Evolutionary conservation across 2,113 vertebrate species (phyloP), one percentile per base, ranked within the genome.

Genomic region (Erythrocercus mccallii): DNA sequence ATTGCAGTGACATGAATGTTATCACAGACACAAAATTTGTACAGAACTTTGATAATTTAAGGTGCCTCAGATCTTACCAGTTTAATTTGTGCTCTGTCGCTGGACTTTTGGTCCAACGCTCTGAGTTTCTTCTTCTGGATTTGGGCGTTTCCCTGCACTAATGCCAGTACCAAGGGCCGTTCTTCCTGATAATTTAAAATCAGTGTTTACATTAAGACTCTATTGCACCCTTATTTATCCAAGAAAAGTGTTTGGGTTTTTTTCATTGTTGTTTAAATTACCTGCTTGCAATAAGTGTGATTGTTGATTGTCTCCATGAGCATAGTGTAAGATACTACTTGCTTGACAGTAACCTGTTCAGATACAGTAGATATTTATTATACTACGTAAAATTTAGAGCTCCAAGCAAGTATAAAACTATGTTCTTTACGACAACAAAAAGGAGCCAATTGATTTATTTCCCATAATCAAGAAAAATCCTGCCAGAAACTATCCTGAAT

Each of bases 61-160:
- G 37, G 53, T 72, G 56, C 92, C 68, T 79, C 74, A 62, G 65
- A 81, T 90, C 97, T 98, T 97, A 98, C 98, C 97, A 95, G 89
- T 81, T 96, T 96, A 98, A 92, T 97, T 97, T 88, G 96, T 96
- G 94, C 98, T 98, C 95, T 98, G 98, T 88, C 98, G 96, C 95
- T 98, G 98, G 95, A 98, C 97, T 97, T 98, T 98, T 53, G 97
- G 96, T 77, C 98, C 97, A 60, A 98, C 56, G 47, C 96, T 97
- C 92, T 98, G 98, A 11, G 58, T 95, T 70, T 98, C 98, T 64
- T 98, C 98, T 88, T 98, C 98, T 77, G 97, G 98, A 94, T 97
- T 98, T 61, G 98, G 98, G 22, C 98, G 97, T 88, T 98, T 98
- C 83, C 98, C 98, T 79, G 91, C 93, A 83, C 97, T 96, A 81